These are phyloP conservation scores for Spodoptera picta DNA, from an alignment of 2,888 invertebrate species.

Conservation along the genomic window DNA sequence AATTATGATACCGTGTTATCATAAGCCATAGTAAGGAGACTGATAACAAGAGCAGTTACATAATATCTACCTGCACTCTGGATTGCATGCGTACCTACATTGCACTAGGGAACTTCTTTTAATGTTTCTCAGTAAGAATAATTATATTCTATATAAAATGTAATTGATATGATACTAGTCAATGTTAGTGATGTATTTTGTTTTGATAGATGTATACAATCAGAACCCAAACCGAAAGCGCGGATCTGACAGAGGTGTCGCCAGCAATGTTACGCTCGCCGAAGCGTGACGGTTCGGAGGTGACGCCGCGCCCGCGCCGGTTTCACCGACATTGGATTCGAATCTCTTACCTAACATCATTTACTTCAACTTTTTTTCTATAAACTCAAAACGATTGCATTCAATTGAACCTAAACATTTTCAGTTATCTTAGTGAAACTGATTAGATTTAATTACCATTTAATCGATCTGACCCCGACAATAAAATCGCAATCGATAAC, in stretches of 20 bases:
- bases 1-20: no score
- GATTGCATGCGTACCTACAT: no score
- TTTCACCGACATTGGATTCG: conserved; percentile 83
- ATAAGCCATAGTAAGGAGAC: no score
- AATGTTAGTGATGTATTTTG: conserved; percentile 11
- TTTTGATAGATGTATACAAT: conserved; percentile 23
- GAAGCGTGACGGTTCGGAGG: conserved; percentile 74
- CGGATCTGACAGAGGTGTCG: conserved; percentile 74
- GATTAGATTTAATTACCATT: conserved; percentile 56
- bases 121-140: no score
- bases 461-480: conserved; percentile 52
- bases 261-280: conserved; percentile 82
- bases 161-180: background rate
- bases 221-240: conserved; percentile 74
- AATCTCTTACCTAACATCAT: conserved; percentile 78
- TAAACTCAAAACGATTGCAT: conserved; percentile 65
- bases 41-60: no score
- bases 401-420: conserved; percentile 60
- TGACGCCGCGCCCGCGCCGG: conserved; percentile 62
- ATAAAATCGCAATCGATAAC: conserved; percentile 40
- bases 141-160: no score
- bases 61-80: no score
- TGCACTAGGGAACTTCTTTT: no score
- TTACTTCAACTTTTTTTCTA: conserved; percentile 73
- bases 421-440: conserved; percentile 57